Evolutionary conservation across 2,888 invertebrate genomes (phyloP).

Genomic region (Archips xylosteana): DNA sequence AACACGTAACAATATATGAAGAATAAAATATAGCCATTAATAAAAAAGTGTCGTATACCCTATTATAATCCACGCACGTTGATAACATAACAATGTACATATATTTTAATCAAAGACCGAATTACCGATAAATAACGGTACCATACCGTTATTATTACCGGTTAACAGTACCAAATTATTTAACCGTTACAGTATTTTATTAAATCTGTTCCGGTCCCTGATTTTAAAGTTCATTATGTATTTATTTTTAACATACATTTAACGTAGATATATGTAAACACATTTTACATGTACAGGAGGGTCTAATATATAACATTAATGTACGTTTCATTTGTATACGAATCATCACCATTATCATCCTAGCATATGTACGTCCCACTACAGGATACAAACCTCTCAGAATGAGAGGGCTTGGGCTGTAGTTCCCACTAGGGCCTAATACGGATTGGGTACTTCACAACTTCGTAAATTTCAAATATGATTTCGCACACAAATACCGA

Average conservation of each 20-base stretch:
- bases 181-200: not conserved
- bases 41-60: not conserved
- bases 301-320: not conserved
- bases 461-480: too few species aligned
- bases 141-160: not conserved
- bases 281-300: not conserved
- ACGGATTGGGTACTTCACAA: not conserved
- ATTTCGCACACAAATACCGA: too few species aligned
- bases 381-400: too few species aligned
- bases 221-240: not conserved
- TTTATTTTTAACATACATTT: not conserved
- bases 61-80: not conserved
- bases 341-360: too few species aligned
- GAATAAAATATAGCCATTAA: conserved; percentile 9
- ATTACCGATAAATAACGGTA: not conserved
- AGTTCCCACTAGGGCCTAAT: too few species aligned
- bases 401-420: too few species aligned
- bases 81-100: not conserved
- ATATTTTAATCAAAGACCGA: not conserved
- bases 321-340: not conserved
- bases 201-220: not conserved
- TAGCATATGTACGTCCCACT: too few species aligned
- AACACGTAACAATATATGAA: conserved; percentile 16
- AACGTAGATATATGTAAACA: not conserved
- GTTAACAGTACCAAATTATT: not conserved